Conservation (phyloP, 1,140 invertebrate species). For the Odontomachus brunneus region DNA sequence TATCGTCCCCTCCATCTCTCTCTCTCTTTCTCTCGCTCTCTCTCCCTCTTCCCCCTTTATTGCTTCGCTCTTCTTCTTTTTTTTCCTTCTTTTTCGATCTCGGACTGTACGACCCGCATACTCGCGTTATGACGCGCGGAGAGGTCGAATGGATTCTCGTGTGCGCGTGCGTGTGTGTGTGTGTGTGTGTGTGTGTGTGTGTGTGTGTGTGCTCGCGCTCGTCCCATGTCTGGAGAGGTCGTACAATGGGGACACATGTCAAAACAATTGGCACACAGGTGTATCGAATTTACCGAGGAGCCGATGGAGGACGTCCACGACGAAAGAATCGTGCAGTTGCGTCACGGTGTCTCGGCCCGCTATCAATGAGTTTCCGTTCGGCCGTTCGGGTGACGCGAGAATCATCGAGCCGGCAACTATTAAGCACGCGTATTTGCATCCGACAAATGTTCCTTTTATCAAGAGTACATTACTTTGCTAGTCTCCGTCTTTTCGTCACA, state of each 20-base stretch:
- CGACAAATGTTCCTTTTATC: conserved; percentile 56
- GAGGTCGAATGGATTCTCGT: conserved; percentile 69
- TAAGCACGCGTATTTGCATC: conserved; percentile 46
- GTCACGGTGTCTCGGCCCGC: conserved; percentile 53
- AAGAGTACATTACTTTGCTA: background rate
- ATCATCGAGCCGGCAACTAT: conserved; percentile 30
- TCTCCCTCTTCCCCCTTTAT: conserved; percentile 29
- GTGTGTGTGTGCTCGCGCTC: conserved; percentile 61
- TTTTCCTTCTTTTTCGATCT: conserved; percentile 58
- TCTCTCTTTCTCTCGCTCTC: background rate
- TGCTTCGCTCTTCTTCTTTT: conserved; percentile 3
- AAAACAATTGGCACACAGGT: conserved; percentile 84
- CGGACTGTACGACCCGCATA: conserved; percentile 80
- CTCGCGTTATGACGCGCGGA: conserved; percentile 63
- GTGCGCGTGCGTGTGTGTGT: conserved; percentile 68
- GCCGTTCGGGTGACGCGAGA: conserved; percentile 21
- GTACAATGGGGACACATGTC: conserved; percentile 83
- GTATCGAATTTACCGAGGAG: conserved; percentile 77
- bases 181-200: conserved; percentile 65
- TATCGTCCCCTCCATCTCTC: background rate
- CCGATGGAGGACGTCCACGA: conserved; percentile 63
- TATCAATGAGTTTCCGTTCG: conserved; percentile 58
- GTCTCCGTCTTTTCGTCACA: background rate
- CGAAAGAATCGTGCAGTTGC: conserved; percentile 71
- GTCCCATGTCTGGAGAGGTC: conserved; percentile 60